Evolutionary conservation across 2,113 vertebrate species (phyloP), one percentile per base, ranked within the genome.

Genomic region (Sebastes fasciatus): DNA sequence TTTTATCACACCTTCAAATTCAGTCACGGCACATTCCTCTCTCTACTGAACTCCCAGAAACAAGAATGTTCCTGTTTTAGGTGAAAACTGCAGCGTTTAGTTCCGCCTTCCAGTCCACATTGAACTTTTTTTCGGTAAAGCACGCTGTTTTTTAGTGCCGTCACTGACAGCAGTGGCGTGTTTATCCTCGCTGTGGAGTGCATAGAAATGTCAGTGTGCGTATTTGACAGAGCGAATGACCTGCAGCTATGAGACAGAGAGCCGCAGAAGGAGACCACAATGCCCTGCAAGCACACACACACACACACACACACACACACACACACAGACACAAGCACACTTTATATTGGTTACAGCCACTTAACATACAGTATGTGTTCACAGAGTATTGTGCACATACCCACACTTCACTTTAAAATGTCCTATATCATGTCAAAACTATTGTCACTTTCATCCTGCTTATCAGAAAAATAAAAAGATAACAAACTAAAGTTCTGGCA

Each of bases 1-100:
- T 92, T 93, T 91, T 91, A 93, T 93, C 88, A 85, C 92, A 90
- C 90, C 91, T 92, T 94, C 86, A 91, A 77, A 91, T 89, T 88
- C 85, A 87, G 86, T 86, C 86, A 84, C 51, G 4, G 86, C 90
- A 79, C 90, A 90, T 88, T 42, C 84, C 78, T 84, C 48, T 42
- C 62, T 83, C 67, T n/a, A 85, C 79, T 85, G 52, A 90, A 85
- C 91, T 88, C 84, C 81, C 83, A 88, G 82, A 88, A 89, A 89
- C 83, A 91, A 77, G 79, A 90, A 89, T 86, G 89, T 92, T 92
- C 71, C 83, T 86, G 85, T 93, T 93, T 94, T 80, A 92, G 89
- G 82, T 87, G 79, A 89, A 93, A 92, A 90, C 71, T 88, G 82
- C 77, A 83, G 74, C 80, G 74, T 92, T 92, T 91, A 80, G 83